A percentile compares a stretch with the other conserved stretches of the same genome.
Conservation (phyloP, 2,888 invertebrate species). For the Drosophila emarginata region DNA sequence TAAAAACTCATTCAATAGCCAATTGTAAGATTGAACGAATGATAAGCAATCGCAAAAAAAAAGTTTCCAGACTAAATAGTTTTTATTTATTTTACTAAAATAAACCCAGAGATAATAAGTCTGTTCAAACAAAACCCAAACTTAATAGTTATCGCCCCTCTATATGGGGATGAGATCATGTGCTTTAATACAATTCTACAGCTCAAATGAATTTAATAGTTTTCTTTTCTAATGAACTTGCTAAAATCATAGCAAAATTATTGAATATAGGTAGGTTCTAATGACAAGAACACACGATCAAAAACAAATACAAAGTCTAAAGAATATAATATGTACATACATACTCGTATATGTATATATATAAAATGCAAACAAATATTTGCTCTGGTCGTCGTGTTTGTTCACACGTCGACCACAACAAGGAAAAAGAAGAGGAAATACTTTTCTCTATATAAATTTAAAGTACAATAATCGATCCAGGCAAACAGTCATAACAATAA, state of each 20-base stretch:
- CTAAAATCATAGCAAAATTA: slow-evolving; percentile 36
- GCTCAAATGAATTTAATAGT: slow-evolving; percentile 41
- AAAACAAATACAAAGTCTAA: slow-evolving; percentile 47
- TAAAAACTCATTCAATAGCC: not conserved
- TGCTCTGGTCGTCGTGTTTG: slow-evolving; percentile 48
- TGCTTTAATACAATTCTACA: slow-evolving; percentile 29
- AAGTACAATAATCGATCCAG: slow-evolving; percentile 46
- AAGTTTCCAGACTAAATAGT: not conserved
- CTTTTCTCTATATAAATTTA: slow-evolving; percentile 27
- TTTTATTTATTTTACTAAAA: not conserved
- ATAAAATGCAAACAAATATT: slow-evolving; percentile 2
- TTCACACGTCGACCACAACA: slow-evolving; percentile 58
- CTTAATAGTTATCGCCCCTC: not conserved
- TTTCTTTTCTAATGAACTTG: slow-evolving; percentile 46
- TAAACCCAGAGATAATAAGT: slow-evolving; percentile 25
- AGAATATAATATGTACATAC: slow-evolving; percentile 11
- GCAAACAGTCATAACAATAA: slow-evolving; percentile 23
- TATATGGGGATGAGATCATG: slow-evolving; percentile 62
- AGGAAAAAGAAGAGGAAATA: slow-evolving; percentile 30
- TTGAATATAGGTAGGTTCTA: slow-evolving; percentile 32
- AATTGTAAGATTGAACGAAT: not conserved
- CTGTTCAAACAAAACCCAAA: slow-evolving; percentile 13
- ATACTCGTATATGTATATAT: too few relatives aligned
- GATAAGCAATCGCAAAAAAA: not conserved
- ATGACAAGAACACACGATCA: slow-evolving; percentile 28